Base-by-base conservation (phyloP, 2,888 invertebrate genomes). In the Microctonus hyperodae region DNA sequence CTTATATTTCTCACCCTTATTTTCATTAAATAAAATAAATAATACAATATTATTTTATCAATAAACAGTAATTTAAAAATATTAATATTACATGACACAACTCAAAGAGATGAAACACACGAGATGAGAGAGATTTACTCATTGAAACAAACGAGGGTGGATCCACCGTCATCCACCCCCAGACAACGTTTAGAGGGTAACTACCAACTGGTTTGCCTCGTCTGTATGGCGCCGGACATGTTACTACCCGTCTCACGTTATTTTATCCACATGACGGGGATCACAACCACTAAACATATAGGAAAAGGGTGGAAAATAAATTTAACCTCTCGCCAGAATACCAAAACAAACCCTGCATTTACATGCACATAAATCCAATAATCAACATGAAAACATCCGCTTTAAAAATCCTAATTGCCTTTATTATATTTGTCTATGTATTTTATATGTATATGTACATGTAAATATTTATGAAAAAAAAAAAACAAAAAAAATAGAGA, bases 131-230 rank as follows among this genome's bases (percentile, higher is more conserved):
- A 28, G 59, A 44, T 60, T 25, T 50, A 28, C n/a, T 40, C 13
- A 37, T 33, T 33, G 57, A 56, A 65, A 59, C 65, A 53, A 53
- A 66, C 44, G 65, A 66, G 70, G 72, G 72, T 69, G 76, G 72
- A 65, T 59, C 60, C 57, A 16, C 44, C 65, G 53, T 56, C 61
- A 74, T 78, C 78, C 74, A 76, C 74, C 79, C 79, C 74, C 75
- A 69, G 70, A 66, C 75, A 78, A 73, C 69, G 78, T 76, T 76
- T 73, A 73, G 75, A 16, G 78, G 79, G 77, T 76, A 75, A 82
- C 81, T 81, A 78, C 50, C 69, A 70, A 68, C 70, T 69, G 68
- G 50, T 69, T n/a, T 44, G 20, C 44, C 69, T 69, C 75, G 76
- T 71, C 77, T 74, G 72, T 71, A 73, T 75, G 78, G 75, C 78